Base-by-base conservation (phyloP, 2,888 invertebrate genomes). In the Beris morrisii region DNA sequence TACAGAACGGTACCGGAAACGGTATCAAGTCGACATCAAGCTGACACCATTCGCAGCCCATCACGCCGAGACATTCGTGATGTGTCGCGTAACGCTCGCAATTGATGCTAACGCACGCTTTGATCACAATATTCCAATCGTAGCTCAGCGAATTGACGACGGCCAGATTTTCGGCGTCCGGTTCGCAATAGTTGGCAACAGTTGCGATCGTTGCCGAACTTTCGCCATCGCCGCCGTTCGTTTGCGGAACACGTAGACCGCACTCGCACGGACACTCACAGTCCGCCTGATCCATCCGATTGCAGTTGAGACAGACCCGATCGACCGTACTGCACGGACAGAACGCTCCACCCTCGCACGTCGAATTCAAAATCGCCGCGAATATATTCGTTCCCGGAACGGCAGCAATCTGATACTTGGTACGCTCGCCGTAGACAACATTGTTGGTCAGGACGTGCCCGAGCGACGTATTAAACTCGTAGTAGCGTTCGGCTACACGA, bases 231-330 rank as follows among this genome's bases (percentile, higher is more conserved):
- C n/a, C 15, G 7, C 6, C 43, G 6, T 7, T 1, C 3, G 3
- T 15, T 12, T 38, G 69, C n/a, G 71, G 69, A 0, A 77, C 69
- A 15, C 76, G 72, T 75, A 86, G 83, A 69, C 83, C 89, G 75
- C 96, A 96, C 79, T 96, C 95, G 77, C 96, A 96, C 0, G 96
- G 96, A 75, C 96, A 96, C 79, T 96, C 96, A 74, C 96, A 96
- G 76, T 95, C 95, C 4, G 88, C 91, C 80, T 93, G 94, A 77
- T 95, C 96, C 92, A 95, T 94, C 57, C 95, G 87, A 77, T 93
- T 90, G 77, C 96, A 96, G 77, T 95, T 95, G 31, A 96, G 84
- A 77, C 96, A 96, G 4, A 92, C 84, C 4, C 94, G 86, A 78
- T 95, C 92, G 71, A 88, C 90, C 81, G 92, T 92, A 75, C 93